Conservation (phyloP, 2,888 invertebrate genomes). For the Taphrorychus bicolor region DNA sequence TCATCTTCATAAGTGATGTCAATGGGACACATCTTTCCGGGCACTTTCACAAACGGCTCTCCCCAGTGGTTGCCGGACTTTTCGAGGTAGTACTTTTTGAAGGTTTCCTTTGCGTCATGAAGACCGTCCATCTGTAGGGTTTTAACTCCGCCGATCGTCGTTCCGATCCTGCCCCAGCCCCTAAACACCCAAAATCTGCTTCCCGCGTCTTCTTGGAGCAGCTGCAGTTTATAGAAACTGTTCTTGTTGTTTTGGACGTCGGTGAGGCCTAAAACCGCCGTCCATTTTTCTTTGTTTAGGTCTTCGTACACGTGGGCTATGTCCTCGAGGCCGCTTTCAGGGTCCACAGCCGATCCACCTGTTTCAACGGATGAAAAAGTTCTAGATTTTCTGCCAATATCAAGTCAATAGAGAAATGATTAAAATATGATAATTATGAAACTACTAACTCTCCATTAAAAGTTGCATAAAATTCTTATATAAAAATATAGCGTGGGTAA, state of each 20-base stretch:
- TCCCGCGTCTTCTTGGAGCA: conserved; percentile 76
- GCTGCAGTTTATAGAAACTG: conserved; percentile 93
- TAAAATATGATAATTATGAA: too few relatives aligned
- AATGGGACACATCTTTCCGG: conserved; percentile 81
- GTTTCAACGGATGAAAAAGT: too few relatives aligned
- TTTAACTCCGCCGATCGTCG: conserved; percentile 76
- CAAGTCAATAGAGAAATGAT: too few relatives aligned
- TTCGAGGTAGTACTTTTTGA: conserved; percentile 68
- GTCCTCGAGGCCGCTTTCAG: conserved; percentile 82
- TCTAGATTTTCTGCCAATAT: too few relatives aligned
- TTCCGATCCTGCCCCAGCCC: conserved; percentile 97
- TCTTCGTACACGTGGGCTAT: conserved; percentile 78
- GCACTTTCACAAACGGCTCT: conserved; percentile 66
- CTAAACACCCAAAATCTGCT: conserved; percentile 66
- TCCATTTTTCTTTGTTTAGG: conserved; percentile 67
- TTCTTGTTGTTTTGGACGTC: conserved; percentile 89
- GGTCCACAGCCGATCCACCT: conserved; percentile 89
- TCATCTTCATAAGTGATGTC: conserved; percentile 82
- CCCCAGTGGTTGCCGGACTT: conserved; percentile 87
- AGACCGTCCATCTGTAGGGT: conserved; percentile 51
- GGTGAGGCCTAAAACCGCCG: conserved; percentile 81
- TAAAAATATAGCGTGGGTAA: too few relatives aligned
- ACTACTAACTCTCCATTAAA: too few relatives aligned
- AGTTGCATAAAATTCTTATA: too few relatives aligned
- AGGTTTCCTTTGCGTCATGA: conserved; percentile 68